Base-by-base conservation (phyloP, 2,113 vertebrate genomes). In the Tricholaema leucomelas region DNA sequence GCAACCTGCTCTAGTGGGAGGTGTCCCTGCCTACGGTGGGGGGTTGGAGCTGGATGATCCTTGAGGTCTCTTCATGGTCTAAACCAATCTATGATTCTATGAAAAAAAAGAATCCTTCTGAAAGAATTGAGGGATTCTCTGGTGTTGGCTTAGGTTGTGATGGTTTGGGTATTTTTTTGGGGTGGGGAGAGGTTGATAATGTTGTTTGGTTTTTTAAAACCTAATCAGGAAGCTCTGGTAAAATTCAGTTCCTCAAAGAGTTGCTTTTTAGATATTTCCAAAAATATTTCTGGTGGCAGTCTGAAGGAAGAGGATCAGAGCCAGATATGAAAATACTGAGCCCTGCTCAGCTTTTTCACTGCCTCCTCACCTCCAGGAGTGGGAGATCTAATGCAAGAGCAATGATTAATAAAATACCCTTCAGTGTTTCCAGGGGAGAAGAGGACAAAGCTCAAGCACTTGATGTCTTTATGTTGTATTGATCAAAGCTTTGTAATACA, bases 321-420 rank as follows among this genome's bases (percentile, higher is more conserved):
- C 4, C 35, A 76, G 56, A 11, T 67, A 56, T 75, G 61, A 48
- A 60, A 67, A 77, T 64, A 78, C 65, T 0, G 0, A 42, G 20
- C 38, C 21, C 38, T 81, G 30, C 24, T 81, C 44, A 88, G 50
- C 14, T 87, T 75, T 76, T 56, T 61, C 54, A n/a, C 15, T 69
- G 18, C 5, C 8, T 67, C 24, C 8, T 64, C 63, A 60, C 23
- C 71, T 86, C 87, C 59, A 87, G 46, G 44, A 91, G 24, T 13
- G 21, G n/a, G 15, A 91, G 44, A 76, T 84, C 18, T 81, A 44
- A 84, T 65, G 63, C 12, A 44, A 38, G 12, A 40, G 2, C 14
- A 75, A 65, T 28, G 63, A 84, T 88, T 81, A 93, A 87, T 88
- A 88, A 85, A 93, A 75, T 85, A 93, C 79, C 63, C 50, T 81